Base-by-base conservation (phyloP, 2,888 invertebrate species). In the Lacanobia oleracea region DNA sequence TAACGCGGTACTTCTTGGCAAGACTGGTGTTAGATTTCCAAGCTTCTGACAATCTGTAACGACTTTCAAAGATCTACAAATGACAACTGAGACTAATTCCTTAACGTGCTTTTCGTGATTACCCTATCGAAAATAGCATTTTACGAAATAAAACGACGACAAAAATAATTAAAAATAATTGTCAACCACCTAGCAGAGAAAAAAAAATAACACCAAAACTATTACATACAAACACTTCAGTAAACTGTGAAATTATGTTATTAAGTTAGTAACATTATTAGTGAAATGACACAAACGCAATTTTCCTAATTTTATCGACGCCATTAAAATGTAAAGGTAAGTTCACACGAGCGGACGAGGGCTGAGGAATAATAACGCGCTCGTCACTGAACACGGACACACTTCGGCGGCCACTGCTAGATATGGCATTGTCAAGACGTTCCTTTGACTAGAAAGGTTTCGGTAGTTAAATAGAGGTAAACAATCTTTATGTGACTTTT, bases 301-400 rank as follows among this genome's bases (percentile, higher is more conserved):
- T 80, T 81, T 74, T 56, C 64, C 73, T 77, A 80, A 80, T 81
- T 81, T 80, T 77, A 74, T 82, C 18, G 82, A 70, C 57, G 57
- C 12, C 62, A 70, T 70, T 73, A 77, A 81, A 77, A 65, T 73
- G 54, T 80, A 59, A 81, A 67, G 78, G 57, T 51, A 37, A 65
- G 54, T 8, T 64, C 70, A 70, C 66, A 67, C n/a, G 23, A 37
- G 48, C 54, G 40, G 10, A 37, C 3, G 43, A 33, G 60, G 45
- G 23, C 56, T 63, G 23, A n/a, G 37, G 57, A 61, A 59, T 56
- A 73, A 67, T 76, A 62, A 76, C 1, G 9, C 21, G 14, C 21
- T 40, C 14, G 7, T 14, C 40, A 21, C 9, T 21, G n/a, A 40
- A n/a, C 21, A 40, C 40, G 3, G 57, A 40, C 1, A 14, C 14